Evolutionary conservation across 2,888 invertebrate species (phyloP), one percentile per base, ranked within the genome.

Genomic region (Erebia palarica): DNA sequence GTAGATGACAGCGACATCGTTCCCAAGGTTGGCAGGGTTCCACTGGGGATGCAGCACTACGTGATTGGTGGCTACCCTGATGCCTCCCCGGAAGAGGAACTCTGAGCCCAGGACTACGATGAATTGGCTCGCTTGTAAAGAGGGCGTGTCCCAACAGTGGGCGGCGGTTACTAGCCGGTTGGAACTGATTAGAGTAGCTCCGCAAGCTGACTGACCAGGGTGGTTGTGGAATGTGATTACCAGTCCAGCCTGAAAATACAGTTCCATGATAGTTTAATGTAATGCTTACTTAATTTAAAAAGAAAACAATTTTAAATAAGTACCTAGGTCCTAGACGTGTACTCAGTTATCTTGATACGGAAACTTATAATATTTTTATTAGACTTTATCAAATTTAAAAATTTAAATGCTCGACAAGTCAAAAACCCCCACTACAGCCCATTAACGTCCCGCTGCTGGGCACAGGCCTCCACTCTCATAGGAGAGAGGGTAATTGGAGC

Each of bases 11-110:
- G 73, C 73, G n/a, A 73, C 44, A 47, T 73, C 73, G 36, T 63
- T 73, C 1, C 36, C 49, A 8, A 71, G 60, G 3, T 57, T 60
- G 1, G 57, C 1, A 18, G 73, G 58, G 1, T 10, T 49, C 73
- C 73, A 73, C 7, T 47, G 4, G 3, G 71, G 71, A 21, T 73
- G 73, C 2, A 73, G 16, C 1, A 66, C 63, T 1, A 73, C 71
- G 2, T 66, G 49, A 1, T 11, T 13, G 1, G 73, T 66, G 14
- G 57, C 1, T 44, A 73, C 18, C 16, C 73, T 71, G 11, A 18
- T 47, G 11, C 73, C 73, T 11, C 73, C 73, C 1, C 63, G 68
- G 71, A 73, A 73, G 16, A 73, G 58, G 11, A 68, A 68, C 18
- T 65, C 42, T n/a, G 73, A 73, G 47, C 73, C 73, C 11, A 73